Base-by-base conservation (phyloP, 2,888 invertebrate species). In the Carabus problematicus region DNA sequence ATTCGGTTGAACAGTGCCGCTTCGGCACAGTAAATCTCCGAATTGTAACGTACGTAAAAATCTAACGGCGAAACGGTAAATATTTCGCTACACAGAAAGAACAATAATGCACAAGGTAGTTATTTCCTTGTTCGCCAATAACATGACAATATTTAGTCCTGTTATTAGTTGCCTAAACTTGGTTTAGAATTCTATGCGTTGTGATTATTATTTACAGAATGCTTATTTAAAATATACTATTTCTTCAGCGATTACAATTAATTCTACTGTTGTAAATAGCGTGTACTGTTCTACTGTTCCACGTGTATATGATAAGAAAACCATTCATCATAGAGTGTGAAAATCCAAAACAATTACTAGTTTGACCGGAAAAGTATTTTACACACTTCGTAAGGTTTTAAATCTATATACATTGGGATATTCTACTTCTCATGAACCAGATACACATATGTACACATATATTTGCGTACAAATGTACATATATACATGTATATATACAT, bases 341-440 rank as follows among this genome's bases (percentile, higher is more conserved):
- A 29, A 29, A 29, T 29, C 29, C 2, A 29, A 29, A 29, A 29
- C 6, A 29, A 29, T 29, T 29, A 29, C 29, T 29, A 29, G 29
- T 29, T 29, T 29, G 2, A 29, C 11, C 47, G 47, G 47, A 16
- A 47, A 14, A 47, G 16, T 11, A 29, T 19, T 39, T 39, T 14
- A 12, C 29, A 56, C 3, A 56, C 11, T n/a, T 40, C 16, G 8
- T 42, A 59, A n/a, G n/a, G 41, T 59, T 59, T 45, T 45, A 61
- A 45, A 43, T 18, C 43, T 8, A 8, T 39, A n/a, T n/a, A n/a
- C 11, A n/a, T n/a, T n/a, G 6, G n/a, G 47, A 29, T 52, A 63
- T 64, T 54, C 64, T 42, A 54, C 39, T 64, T 64, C 64, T 42
- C 64, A 64, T 54, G 64, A 64, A 52, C 64, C 54, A 64, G 54